Conservation (phyloP, 2,113 vertebrate species). For the Trichomycterus rosablanca region DNA sequence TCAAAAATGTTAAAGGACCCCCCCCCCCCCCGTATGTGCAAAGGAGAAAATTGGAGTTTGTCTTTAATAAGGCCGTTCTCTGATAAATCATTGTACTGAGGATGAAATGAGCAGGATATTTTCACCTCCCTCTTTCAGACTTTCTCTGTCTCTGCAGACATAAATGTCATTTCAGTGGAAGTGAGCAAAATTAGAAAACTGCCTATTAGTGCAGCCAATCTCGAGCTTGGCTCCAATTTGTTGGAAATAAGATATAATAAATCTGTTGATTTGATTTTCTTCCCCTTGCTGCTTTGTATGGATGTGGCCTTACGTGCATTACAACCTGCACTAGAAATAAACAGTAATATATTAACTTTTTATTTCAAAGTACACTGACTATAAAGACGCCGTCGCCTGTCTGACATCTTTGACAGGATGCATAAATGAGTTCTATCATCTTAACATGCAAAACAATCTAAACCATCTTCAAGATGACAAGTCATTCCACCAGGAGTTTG, state of each 20-base stretch:
- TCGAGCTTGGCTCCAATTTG: slow-evolving; percentile 44
- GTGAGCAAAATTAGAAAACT: slow-evolving; percentile 49
- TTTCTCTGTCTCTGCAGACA: slow-evolving; percentile 39
- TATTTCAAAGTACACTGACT: slow-evolving; percentile 4
- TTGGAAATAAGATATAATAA: slow-evolving; percentile 48
- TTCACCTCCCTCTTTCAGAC: not conserved
- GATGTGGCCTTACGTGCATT: slow-evolving; percentile 23
- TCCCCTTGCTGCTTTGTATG: slow-evolving; percentile 5
- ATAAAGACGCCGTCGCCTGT: too few species aligned
- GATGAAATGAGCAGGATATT: slow-evolving; percentile 37
- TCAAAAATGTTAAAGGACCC: slow-evolving; percentile 54
- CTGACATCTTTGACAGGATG: slow-evolving; percentile 24
- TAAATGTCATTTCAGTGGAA: slow-evolving; percentile 46
- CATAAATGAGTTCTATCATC: slow-evolving; percentile 20
- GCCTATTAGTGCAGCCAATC: slow-evolving; percentile 45
- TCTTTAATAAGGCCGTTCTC: slow-evolving; percentile 55
- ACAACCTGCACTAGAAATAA: slow-evolving; percentile 33
- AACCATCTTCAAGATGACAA: slow-evolving; percentile 12
- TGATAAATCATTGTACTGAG: slow-evolving; percentile 53
- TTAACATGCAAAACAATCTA: slow-evolving; percentile 17
- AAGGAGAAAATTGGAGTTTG: slow-evolving; percentile 56
- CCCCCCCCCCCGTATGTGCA: slow-evolving; percentile 48
- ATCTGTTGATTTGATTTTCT: slow-evolving; percentile 50
- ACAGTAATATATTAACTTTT: slow-evolving; percentile 31
- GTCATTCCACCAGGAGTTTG: not conserved